phyloP scores from a whole-genome alignment of 1,140 invertebrate genomes.

The Rhizoglyphus robini region DNA sequence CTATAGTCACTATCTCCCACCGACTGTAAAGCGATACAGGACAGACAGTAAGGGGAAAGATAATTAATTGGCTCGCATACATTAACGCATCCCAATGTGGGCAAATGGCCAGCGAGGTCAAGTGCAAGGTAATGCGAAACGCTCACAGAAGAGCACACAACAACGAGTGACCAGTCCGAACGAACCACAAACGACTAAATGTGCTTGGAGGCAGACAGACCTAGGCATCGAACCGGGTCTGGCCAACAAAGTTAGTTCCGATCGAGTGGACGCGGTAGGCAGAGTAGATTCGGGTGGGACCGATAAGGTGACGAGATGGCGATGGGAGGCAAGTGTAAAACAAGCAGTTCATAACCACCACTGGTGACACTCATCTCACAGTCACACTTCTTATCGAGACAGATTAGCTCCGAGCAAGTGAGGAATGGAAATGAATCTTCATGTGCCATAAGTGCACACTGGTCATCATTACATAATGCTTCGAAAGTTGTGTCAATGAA shows the following conservation, averaged over 20 bases:
- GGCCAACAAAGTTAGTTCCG: too few relatives aligned
- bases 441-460: background rate
- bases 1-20: background rate
- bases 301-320: background rate
- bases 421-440: background rate
- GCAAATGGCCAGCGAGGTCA: too few relatives aligned
- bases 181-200: too few relatives aligned
- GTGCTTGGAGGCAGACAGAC: too few relatives aligned
- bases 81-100: too few relatives aligned
- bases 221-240: too few relatives aligned
- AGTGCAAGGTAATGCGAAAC: too few relatives aligned
- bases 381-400: background rate
- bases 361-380: background rate
- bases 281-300: background rate
- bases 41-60: background rate
- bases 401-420: too few relatives aligned
- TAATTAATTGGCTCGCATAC: background rate
- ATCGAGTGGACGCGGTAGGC: background rate
- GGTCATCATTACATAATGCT: background rate
- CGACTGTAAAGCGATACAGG: background rate
- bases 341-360: background rate
- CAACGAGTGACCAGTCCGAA: too few relatives aligned
- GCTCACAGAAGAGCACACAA: too few relatives aligned
- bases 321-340: background rate
- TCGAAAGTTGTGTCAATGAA: too few relatives aligned